Percentiles rank a stretch among this genome's conserved stretches.
Evolutionary conservation across 2,888 invertebrate species (phyloP).

Genomic region (Chymomyza fuscimana): DNA sequence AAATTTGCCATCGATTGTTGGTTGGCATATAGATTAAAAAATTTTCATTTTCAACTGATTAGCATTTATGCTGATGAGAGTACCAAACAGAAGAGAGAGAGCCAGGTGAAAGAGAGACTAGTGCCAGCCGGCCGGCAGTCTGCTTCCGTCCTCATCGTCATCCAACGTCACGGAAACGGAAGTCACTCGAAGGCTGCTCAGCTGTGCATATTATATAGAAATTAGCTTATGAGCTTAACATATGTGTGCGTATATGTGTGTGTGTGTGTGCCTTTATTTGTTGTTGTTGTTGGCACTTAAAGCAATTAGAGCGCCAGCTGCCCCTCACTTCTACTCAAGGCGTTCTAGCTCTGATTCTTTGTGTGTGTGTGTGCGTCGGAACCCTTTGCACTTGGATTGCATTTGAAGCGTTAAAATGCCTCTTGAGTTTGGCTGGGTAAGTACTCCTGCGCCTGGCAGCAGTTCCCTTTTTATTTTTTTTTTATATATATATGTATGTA

Average conservation of each 20-base stretch:
- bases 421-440: conserved; percentile 38
- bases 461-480: neutral
- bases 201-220: conserved; percentile 13
- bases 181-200: conserved; percentile 63
- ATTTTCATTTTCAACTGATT: conserved; percentile 35
- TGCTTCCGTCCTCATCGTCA: neutral
- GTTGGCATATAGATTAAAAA: conserved; percentile 23
- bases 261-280: conserved; percentile 7
- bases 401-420: conserved; percentile 66
- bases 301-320: conserved; percentile 54
- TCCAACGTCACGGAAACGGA: conserved; percentile 65
- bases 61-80: conserved; percentile 15
- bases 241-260: conserved; percentile 22
- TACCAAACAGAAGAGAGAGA: neutral
- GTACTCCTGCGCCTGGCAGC: neutral
- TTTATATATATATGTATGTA: neutral
- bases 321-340: neutral
- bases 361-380: conserved; percentile 26
- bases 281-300: conserved; percentile 47
- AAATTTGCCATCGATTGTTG: conserved; percentile 1
- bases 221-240: conserved; percentile 54
- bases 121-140: neutral
- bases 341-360: neutral
- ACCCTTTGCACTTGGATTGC: conserved; percentile 53
- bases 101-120: neutral